Evolutionary conservation across 1,140 invertebrate species (phyloP).

Genomic region (Tetragnatha versicolor): DNA sequence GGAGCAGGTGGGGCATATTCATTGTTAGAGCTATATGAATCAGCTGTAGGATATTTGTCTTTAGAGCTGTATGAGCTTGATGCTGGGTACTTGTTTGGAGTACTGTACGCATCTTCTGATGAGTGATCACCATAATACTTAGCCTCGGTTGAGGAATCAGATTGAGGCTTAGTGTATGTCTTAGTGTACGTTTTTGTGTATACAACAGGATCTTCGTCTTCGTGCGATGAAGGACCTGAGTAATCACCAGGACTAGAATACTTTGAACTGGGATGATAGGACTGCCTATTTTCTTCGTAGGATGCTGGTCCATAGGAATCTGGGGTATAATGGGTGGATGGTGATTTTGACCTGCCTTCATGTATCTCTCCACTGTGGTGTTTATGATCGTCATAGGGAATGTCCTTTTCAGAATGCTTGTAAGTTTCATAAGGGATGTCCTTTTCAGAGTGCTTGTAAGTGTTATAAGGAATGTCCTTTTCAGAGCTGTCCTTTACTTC

Average conservation of each 20-base stretch:
- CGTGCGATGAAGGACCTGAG: slow-evolving; percentile 2
- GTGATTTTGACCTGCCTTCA: neutral
- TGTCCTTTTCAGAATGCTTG: no score
- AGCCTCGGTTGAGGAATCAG: neutral
- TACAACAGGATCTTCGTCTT: slow-evolving; percentile 4
- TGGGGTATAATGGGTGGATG: neutral
- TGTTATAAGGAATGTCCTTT: neutral
- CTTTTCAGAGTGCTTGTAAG: no score
- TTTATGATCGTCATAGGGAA: neutral
- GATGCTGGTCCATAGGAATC: neutral
- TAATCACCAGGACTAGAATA: neutral
- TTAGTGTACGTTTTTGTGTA: slow-evolving; percentile 28
- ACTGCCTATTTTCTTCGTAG: neutral
- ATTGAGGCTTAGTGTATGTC: slow-evolving; percentile 13
- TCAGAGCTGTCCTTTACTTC: neutral
- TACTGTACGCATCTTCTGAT: neutral
- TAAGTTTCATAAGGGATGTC: neutral
- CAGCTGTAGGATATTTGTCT: no score
- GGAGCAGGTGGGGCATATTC: no score
- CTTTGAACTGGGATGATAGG: slow-evolving; percentile 1
- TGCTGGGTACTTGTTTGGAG: neutral
- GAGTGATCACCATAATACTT: neutral
- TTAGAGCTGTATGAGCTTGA: neutral
- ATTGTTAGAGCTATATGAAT: no score
- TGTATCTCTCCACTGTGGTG: neutral